Evolutionary conservation across 2,113 vertebrate species (phyloP), one percentile per base, ranked within the genome.

Genomic region (Numenius arquata): DNA sequence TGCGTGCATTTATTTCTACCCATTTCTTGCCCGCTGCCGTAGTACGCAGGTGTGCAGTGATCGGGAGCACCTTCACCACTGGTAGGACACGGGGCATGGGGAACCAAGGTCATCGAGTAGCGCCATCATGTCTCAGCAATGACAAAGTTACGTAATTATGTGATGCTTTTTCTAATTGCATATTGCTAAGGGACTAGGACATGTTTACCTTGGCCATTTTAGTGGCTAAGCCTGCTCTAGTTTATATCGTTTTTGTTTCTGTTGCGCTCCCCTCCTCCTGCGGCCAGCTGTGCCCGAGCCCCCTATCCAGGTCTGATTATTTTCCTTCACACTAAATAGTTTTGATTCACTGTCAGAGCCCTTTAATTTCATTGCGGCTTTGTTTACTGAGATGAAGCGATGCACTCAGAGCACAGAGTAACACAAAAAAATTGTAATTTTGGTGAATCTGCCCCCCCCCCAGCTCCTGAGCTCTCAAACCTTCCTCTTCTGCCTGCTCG

Each of bases 161-260:
- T 75, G 53, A 77, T 41, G 67, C 41, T 85, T 48, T 84, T 84
- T 32, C 53, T 38, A 50, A 62, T 14, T 68, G 84, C 38, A 5
- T 29, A 4, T 34, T 83, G 59, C 82, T 83, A 74, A 92, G 88
- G 66, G 63, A 6, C 72, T 55, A 77, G 72, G 40, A 29, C 36
- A 67, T 86, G 63, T 94, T 96, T 85, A 56, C 67, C 76, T 96
- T 96, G 95, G 93, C 93, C 48, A 11, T 72, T 66, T 72, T 6
- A 55, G 22, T 45, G 72, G 22, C 15, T 8, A 17, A 56, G 50
- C 50, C 15, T 0, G 0, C 74, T 82, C 56, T 50, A 59, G 53
- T n/a, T 26, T 91, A 38, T 11, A 26, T 41, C 74, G 12, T 20
- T 68, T 84, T 70, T 94, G 93, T 95, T 96, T 92, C 94, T 66